These are phyloP conservation scores for Bombus consobrinus DNA, from an alignment of 1,140 invertebrate genomes.

Conservation along the genomic window DNA sequence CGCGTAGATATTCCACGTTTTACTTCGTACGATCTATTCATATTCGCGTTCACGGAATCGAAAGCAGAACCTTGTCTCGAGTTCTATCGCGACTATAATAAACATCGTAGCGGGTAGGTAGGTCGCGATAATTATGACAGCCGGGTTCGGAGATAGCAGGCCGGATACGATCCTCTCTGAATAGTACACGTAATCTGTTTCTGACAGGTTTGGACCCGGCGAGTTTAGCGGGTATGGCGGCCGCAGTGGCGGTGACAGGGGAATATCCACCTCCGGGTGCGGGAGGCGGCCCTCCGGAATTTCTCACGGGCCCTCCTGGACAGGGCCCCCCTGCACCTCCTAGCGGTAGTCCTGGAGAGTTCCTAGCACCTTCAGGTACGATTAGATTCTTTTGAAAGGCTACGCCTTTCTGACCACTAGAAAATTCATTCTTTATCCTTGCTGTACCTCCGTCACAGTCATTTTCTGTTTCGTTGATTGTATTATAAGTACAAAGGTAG, in stretches of 20 bases:
- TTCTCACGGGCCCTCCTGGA: constrained; percentile 84
- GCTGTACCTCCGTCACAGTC: neutral
- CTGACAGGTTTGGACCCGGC: constrained; percentile 87
- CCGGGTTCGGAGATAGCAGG: constrained; percentile 77
- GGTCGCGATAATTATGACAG: constrained; percentile 70
- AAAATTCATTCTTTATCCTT: neutral
- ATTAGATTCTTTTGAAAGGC: constrained; percentile 49
- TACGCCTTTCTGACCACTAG: constrained; percentile 8
- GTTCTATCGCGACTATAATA: constrained; percentile 59
- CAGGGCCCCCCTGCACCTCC: constrained; percentile 84
- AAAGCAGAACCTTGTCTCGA: constrained; percentile 35
- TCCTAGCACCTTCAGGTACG: constrained; percentile 82
- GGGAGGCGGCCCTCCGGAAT: constrained; percentile 84
- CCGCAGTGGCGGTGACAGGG: constrained; percentile 85
- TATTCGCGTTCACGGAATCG: neutral
- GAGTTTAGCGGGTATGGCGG: constrained; percentile 87
- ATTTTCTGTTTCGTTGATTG: neutral
- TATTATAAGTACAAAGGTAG: neutral
- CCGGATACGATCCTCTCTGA: constrained; percentile 77
- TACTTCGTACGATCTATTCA: too few relatives aligned
- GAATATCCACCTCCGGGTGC: constrained; percentile 87
- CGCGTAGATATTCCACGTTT: neutral
- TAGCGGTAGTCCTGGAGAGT: constrained; percentile 81
- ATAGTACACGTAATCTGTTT: constrained; percentile 78
- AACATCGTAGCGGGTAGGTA: constrained; percentile 66